Base-by-base conservation (phyloP, 2,888 invertebrate genomes). In the Aethes cnicana region DNA sequence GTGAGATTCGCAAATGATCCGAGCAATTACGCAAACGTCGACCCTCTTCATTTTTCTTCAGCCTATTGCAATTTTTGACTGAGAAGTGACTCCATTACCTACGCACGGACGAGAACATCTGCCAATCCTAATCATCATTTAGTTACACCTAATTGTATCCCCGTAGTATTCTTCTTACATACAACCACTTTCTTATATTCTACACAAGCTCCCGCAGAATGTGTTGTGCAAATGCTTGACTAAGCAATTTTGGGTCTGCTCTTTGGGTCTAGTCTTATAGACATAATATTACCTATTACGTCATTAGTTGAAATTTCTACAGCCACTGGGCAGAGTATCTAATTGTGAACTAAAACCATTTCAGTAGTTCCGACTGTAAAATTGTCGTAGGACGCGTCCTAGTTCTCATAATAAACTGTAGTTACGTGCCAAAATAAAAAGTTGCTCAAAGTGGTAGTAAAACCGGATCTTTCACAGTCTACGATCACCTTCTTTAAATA, bases 1-100 rank as follows among this genome's bases (percentile, higher is more conserved):
- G 73, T 66, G 77, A 81, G 79, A 84, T 82, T 86, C 76, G 72
- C 79, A 85, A 87, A 87, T 85, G 85, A 87, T 87, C 87, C 84
- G 72, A 79, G 80, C 85, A 87, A 87, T 87, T 86, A 86, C 81
- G 74, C 77, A 81, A 80, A 84, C 79, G 87, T 86, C 87, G 78
- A 87, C 88, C 88, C 87, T 87, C 83, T 81, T 88, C 87, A 86
- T 86, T 77, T 81, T 74, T 76, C 72, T 70, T 58, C 56, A 64
- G 65, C 63, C 70, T 32, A 52, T 46, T 32, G 44, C 52, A 52
- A 52, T 52, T 50, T 44, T 52, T 39, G 43, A 46, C 44, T 44
- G 44, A 54, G 49, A 39, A 64, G 59, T 64, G 64, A 54, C 58
- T 62, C 54, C 54, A 62, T 64, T 61, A 44, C 43, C 53, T 49